phyloP scores from a whole-genome alignment of 2,113 vertebrate species.

The Irena cyanogastra region DNA sequence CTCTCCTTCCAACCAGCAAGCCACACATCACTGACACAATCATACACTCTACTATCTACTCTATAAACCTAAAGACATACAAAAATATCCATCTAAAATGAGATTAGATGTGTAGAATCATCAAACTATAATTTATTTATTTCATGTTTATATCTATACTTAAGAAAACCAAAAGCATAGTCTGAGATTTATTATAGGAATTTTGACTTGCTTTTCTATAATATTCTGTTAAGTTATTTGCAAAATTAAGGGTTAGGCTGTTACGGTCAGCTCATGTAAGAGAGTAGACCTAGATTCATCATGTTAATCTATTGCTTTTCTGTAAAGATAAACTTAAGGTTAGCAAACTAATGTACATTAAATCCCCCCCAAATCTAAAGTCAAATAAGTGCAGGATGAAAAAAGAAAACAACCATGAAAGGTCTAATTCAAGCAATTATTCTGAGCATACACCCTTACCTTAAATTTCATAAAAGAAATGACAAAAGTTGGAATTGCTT shows the following conservation, averaged over 20 bases:
- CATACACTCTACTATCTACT: not conserved
- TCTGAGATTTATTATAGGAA: not conserved
- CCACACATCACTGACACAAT: not conserved
- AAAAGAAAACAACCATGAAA: not conserved
- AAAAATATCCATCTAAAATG: not conserved
- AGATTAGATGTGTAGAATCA: not conserved
- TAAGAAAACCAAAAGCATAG: not conserved
- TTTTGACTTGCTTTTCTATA: not conserved
- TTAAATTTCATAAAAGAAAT: slow-evolving; percentile 83
- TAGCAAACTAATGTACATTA: not conserved
- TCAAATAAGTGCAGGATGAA: not conserved
- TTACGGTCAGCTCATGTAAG: not conserved
- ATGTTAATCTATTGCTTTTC: slow-evolving; percentile 69
- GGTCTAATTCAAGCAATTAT: not conserved
- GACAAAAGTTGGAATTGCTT: slow-evolving; percentile 84
- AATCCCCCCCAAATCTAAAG: not conserved
- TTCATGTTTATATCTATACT: not conserved
- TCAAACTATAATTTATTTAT: not conserved
- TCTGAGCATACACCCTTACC: slow-evolving; percentile 78
- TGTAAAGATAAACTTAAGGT: slow-evolving; percentile 2
- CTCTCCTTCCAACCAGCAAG: not conserved
- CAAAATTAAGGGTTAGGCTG: not conserved
- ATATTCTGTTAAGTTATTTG: not conserved
- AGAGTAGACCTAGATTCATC: not conserved
- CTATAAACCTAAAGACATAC: not conserved